Conservation (phyloP, 2,797 vertebrate genomes). For the Petrocephalus schoutedeni region DNA sequence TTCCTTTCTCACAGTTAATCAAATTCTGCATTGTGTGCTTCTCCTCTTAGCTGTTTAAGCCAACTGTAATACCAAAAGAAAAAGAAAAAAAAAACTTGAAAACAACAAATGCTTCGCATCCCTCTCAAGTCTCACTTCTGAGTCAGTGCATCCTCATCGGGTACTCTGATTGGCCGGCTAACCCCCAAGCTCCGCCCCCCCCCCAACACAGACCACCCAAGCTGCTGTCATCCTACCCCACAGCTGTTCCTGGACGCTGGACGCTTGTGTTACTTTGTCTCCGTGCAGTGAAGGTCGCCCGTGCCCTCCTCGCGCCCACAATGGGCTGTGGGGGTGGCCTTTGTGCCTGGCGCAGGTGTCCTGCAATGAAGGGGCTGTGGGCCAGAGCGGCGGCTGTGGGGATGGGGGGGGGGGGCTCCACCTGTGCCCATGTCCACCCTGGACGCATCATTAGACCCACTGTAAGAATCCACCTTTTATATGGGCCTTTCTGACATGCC, state of each 20-base stretch:
- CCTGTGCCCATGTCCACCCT: slow-evolving; percentile 63
- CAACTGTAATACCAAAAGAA: not conserved
- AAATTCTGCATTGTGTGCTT: not conserved
- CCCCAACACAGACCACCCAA: slow-evolving; percentile 58
- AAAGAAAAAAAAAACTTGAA: not conserved
- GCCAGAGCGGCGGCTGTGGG: slow-evolving; percentile 41
- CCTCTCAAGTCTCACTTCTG: not conserved
- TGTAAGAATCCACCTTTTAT: slow-evolving; percentile 49
- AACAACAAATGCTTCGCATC: not conserved
- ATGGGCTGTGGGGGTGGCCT: slow-evolving; percentile 54
- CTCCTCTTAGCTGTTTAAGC: not conserved
- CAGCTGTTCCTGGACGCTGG: slow-evolving; percentile 70
- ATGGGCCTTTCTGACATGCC: slow-evolving; percentile 25
- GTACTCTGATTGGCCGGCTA: slow-evolving; percentile 2
- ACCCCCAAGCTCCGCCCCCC: not conserved
- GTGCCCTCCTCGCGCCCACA: slow-evolving; percentile 43
- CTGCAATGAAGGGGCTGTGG: slow-evolving; percentile 55
- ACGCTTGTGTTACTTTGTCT: slow-evolving; percentile 74
- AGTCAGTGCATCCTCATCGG: not conserved
- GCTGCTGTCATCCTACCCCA: slow-evolving; percentile 51
- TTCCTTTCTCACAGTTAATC: not conserved
- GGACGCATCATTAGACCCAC: slow-evolving; percentile 59
- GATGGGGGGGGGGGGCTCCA: slow-evolving; percentile 49
- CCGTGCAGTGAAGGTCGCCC: slow-evolving; percentile 54
- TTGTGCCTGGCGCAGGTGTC: slow-evolving; percentile 72